Conservation (phyloP, 2,888 invertebrate genomes). For the Lampropteryx suffumata region DNA sequence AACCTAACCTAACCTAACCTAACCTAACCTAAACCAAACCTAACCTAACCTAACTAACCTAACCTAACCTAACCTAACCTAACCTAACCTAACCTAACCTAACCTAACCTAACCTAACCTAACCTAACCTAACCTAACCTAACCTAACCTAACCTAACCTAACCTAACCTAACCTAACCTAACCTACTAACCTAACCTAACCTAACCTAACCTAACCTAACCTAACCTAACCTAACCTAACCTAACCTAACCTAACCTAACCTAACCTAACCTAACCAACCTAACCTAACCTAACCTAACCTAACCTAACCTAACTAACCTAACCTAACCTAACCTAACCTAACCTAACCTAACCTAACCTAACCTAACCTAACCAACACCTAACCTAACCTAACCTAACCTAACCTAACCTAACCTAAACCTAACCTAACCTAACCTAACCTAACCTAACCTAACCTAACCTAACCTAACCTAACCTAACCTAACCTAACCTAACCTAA, state of each 20-base stretch:
- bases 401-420: too few relatives aligned
- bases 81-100: slow-evolving; percentile 32
- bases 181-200: too few relatives aligned
- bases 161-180: slow-evolving; percentile 25
- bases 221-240: slow-evolving; percentile 25
- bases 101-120: slow-evolving; percentile 33
- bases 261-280: slow-evolving; percentile 27
- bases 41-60: neutral
- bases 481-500: slow-evolving; percentile 29
- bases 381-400: too few relatives aligned
- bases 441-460: slow-evolving; percentile 30
- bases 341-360: slow-evolving; percentile 11
- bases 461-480: slow-evolving; percentile 30
- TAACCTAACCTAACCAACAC: too few relatives aligned
- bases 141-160: slow-evolving; percentile 33
- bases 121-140: slow-evolving; percentile 35
- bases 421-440: slow-evolving; percentile 27
- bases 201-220: slow-evolving; percentile 26
- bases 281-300: slow-evolving; percentile 25
- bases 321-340: slow-evolving; percentile 22
- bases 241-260: slow-evolving; percentile 25
- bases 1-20: neutral
- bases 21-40: too few relatives aligned
- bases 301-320: slow-evolving; percentile 23
- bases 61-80: slow-evolving; percentile 24